Base-by-base conservation (phyloP, 2,113 vertebrate species). In the Chunga burmeisteri region DNA sequence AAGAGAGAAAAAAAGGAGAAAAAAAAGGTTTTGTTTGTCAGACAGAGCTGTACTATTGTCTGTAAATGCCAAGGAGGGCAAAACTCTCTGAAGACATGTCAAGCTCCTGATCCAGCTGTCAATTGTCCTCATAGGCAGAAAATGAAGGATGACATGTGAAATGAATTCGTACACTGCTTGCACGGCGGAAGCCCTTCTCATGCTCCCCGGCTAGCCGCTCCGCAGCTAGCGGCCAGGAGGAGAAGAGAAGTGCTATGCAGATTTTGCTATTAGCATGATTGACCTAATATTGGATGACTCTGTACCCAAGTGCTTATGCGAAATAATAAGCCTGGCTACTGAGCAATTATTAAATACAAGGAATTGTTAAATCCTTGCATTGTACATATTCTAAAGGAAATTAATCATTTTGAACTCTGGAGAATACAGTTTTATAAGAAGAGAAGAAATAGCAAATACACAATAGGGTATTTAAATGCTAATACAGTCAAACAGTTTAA, bases 381-480 rank as follows among this genome's bases (percentile, higher is more conserved):
- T 98, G 96, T 97, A 89, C 93, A 1, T 72, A 85, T 96, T 98
- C 96, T 96, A 97, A 97, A 97, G 94, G 95, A 97, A 98, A 98
- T 97, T 97, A 98, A 98, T 97, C 96, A 98, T 97, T 96, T 87
- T 95, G 85, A 97, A 96, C 92, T 96, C 96, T 88, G 90, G 97
- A 97, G 96, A 96, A 96, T 97, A 97, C 91, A 78, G 93, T 97
- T 97, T 96, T 94, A 95, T 94, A 96, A 96, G 94, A 92, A 81
- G 93, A 95, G 94, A 95, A 96, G 96, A 96, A 96, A 97, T 81
- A 94, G 96, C 79, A 97, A 97, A 96, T 96, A 96, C 96, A 97
- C 96, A 98, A 97, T 96, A 96, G 96, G 81, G 93, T 96, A 97
- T 97, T 98, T 97, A 97, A 97, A 97, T 97, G 91, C 95, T 97